These are phyloP conservation scores for Orthosia gothica DNA, from an alignment of 2,888 invertebrate genomes.

Conservation along the genomic window DNA sequence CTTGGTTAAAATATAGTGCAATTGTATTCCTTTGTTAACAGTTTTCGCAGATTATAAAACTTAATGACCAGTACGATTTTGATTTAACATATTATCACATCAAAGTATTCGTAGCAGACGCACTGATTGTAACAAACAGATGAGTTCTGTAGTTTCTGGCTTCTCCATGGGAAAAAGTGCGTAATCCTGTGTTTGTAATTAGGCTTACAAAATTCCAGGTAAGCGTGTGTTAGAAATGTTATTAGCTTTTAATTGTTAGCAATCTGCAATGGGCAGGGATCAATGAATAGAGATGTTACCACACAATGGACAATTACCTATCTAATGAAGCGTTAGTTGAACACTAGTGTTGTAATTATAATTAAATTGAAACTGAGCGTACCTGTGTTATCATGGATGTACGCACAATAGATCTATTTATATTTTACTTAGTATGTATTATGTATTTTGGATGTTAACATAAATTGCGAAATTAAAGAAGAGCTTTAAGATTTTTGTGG, in stretches of 20 bases:
- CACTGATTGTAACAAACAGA: too few species aligned
- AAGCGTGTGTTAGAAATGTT: background rate
- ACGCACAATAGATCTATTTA: background rate
- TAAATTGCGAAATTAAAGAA: too few species aligned
- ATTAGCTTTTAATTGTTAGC: background rate
- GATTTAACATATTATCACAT: too few species aligned
- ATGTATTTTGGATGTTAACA: too few species aligned
- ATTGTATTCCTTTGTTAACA: too few species aligned
- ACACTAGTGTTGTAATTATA: constrained; percentile 31
- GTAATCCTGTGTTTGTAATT: background rate
- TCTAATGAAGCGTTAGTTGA: constrained; percentile 22
- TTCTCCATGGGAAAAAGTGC: background rate
- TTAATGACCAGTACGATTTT: too few species aligned
- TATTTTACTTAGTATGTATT: background rate
- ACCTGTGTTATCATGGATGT: constrained; percentile 19
- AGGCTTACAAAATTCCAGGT: background rate
- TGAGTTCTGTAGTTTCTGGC: too few species aligned
- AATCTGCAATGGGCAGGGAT: background rate
- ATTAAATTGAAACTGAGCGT: constrained; percentile 21
- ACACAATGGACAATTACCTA: constrained; percentile 36
- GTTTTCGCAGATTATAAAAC: too few species aligned
- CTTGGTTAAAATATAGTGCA: too few species aligned
- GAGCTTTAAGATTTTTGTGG: too few species aligned
- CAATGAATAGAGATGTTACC: constrained; percentile 21
- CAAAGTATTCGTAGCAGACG: too few species aligned